These are phyloP conservation scores for Thryonomys swinderianus DNA, from an alignment of 2,113 vertebrate species.

Conservation along the genomic window DNA sequence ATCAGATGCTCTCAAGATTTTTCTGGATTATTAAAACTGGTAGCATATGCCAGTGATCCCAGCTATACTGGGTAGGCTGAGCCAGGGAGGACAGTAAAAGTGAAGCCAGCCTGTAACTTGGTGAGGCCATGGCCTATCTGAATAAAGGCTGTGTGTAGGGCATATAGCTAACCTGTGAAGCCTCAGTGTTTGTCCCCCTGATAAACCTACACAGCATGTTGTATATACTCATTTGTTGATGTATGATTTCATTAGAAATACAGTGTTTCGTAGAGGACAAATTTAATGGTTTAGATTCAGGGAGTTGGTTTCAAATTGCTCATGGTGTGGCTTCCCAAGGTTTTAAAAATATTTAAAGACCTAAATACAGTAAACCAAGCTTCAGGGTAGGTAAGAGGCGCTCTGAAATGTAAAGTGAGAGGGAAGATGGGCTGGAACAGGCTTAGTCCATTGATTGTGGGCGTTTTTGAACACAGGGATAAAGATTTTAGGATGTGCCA, in stretches of 20 bases:
- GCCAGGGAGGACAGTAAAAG: neutral
- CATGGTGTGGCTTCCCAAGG: neutral
- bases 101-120: neutral
- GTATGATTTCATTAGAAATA: neutral
- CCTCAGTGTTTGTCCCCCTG: neutral
- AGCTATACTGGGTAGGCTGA: neutral
- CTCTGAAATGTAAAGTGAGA: neutral
- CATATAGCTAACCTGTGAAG: neutral
- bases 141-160: neutral
- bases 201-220: neutral
- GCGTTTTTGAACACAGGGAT: neutral
- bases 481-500: neutral
- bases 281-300: neutral
- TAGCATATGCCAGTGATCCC: neutral
- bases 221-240: neutral
- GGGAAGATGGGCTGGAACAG: neutral
- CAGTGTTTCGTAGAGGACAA: neutral
- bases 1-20: neutral
- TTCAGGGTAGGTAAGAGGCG: neutral
- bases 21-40: conserved; percentile 3
- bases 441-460: too few relatives aligned
- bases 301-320: neutral
- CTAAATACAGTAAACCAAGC: neutral
- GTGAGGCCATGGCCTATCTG: neutral
- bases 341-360: neutral